Evolutionary conservation across 2,797 vertebrate genomes (phyloP), one percentile per base, ranked within the genome.

Genomic region (Enteromius anoplus): DNA sequence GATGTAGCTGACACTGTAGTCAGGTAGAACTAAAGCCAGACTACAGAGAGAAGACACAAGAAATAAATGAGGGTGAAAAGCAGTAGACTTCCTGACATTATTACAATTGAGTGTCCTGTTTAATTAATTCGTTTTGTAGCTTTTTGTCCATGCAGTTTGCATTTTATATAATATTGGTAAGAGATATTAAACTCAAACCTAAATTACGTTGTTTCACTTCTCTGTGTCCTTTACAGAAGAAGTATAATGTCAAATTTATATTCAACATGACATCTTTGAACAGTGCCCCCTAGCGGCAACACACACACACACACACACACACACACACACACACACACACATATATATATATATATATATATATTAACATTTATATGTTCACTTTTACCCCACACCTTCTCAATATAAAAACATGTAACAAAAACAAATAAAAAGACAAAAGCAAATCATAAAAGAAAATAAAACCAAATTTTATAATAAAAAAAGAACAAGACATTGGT

Each of bases 1-100:
- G 92, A 99, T 98, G 93, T 98, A 99, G 92, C 97, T 95, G 93
- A 94, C 93, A 89, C 97, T 98, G 95, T 99, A 98, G 47, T 97
- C 94, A 19, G 98, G 98, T 58, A 99, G 95, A 83, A 98, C 98
- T 93, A 99, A 92, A 80, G 97, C 98, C 90, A 99, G 93, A 93
- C 98, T 99, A 93, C 69, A 93, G 92, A 81, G 78, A 70, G 15
- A 92, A 47, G 80, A 72, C 9, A 92, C 21, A 23, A 85, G 58
- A 83, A 42, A 72, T n/a, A 75, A 21, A 69, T 37, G 42, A 60
- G 45, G 7, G 32, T 29, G n/a, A 17, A 66, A 58, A 68, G 37
- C 45, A 65, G 51, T 12, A 47, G 71, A 70, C 7, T 12, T 37
- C 14, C 15, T 68, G 29, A 51, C 19, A 23, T 23, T 53, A 49